Evolutionary conservation across 2,113 vertebrate species (phyloP).

Genomic region (Hydropotes inermis): DNA sequence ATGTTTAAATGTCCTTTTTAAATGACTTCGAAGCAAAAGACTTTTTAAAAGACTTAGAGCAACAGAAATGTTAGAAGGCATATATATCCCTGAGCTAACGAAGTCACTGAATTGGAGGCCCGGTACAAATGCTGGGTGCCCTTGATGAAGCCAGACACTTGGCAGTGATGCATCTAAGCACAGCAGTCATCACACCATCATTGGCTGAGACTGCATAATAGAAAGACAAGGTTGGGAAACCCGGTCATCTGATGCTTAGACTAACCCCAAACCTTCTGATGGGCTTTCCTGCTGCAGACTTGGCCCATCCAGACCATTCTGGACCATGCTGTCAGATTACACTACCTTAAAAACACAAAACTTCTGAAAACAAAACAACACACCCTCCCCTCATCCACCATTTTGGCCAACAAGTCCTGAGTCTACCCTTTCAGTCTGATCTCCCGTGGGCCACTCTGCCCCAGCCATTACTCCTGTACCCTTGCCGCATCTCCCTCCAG

Average conservation of each 20-base stretch:
- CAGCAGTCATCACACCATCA: not conserved
- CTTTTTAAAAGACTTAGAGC: not conserved
- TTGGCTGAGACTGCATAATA: not conserved
- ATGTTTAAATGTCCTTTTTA: not conserved
- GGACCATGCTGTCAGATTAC: not conserved
- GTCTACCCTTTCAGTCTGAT: not conserved
- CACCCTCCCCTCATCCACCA: not conserved
- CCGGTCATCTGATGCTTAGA: not conserved
- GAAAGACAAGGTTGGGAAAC: not conserved
- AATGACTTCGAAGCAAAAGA: not conserved
- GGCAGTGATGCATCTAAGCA: not conserved
- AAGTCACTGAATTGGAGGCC: not conserved
- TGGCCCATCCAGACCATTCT: not conserved
- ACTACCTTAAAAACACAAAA: not conserved
- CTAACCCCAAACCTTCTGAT: not conserved
- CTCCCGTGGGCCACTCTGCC: not conserved
- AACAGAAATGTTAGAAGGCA: not conserved
- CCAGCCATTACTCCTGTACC: not conserved
- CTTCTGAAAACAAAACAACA: not conserved
- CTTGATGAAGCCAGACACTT: not conserved
- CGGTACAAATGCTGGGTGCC: not conserved
- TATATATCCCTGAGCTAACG: not conserved
- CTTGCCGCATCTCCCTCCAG: too few relatives aligned
- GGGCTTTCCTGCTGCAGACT: not conserved
- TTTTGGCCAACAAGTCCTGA: not conserved